These are phyloP conservation scores for Neodon shergylaensis DNA, from an alignment of 2,113 vertebrate genomes.

Conservation along the genomic window DNA sequence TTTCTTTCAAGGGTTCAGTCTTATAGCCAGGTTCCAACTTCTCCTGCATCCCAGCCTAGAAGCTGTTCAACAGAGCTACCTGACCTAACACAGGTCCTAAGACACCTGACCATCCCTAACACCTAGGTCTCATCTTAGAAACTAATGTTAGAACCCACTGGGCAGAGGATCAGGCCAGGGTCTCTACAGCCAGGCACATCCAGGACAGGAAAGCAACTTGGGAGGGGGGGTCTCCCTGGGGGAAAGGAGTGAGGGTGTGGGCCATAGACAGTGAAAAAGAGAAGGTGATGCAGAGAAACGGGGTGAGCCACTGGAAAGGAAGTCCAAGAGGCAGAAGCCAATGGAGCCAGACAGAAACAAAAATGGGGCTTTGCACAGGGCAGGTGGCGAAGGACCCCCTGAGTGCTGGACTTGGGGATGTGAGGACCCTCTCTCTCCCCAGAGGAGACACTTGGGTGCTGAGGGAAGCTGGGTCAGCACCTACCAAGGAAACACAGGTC, in stretches of 20 bases:
- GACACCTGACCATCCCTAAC: background rate
- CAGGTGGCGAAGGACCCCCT: background rate
- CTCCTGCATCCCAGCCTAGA: background rate
- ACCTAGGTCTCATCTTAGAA: background rate
- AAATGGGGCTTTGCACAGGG: background rate
- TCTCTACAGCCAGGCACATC: slow-evolving; percentile 4
- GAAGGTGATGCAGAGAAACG: slow-evolving; percentile 44
- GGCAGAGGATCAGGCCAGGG: background rate
- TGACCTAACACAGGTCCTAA: slow-evolving; percentile 1
- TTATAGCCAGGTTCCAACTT: background rate
- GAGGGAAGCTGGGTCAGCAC: slow-evolving; percentile 32
- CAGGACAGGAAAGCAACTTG: background rate
- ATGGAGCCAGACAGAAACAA: background rate
- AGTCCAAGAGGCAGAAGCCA: background rate
- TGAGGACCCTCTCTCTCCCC: background rate
- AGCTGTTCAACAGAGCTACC: background rate
- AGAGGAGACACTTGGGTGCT: slow-evolving; percentile 5
- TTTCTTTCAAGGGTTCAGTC: background rate
- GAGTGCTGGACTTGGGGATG: background rate
- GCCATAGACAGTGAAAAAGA: slow-evolving; percentile 38
- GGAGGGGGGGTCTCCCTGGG: background rate
- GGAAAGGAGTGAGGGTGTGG: background rate
- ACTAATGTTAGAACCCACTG: background rate
- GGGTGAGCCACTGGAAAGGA: slow-evolving; percentile 8
- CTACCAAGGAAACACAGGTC: background rate